Base-by-base conservation (phyloP, 2,797 vertebrate species). In the Anolis apletophallus region DNA sequence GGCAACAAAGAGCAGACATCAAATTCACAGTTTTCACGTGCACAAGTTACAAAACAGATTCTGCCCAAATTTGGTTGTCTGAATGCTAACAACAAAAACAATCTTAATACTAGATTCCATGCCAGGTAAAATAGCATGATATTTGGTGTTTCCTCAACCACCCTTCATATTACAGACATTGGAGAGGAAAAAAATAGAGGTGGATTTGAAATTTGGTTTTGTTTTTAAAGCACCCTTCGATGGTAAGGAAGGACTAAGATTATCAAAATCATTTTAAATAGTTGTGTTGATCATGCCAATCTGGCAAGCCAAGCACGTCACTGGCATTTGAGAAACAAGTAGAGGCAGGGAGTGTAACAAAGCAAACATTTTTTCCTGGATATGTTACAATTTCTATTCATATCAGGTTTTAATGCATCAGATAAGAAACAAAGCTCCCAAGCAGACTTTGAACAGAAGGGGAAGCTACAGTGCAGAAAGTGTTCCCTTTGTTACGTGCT, bases 1-100 rank as follows among this genome's bases (percentile, higher is more conserved):
- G 87, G 90, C 90, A 85, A 91, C 77, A 74, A 91, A 92, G 90
- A 84, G 80, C 55, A 87, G 76, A 86, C 1, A 34, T 86, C 85
- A 91, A 46, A 95, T 96, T 97, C 96, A 96, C 96, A 97, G 95
- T 92, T 96, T 96, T 87, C 89, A 93, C 57, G 34, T 54, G 77
- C 84, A 87, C 91, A 94, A 92, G 85, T 91, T 90, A 93, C 87
- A 21, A 85, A 86, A 87, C 2, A 73, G 85, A 34, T 87, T 29
- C 40, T 5, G 87, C 80, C 92, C 81, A 3, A 0, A 40, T 84
- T 84, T 1, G 69, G 78, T 71, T 91, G 90, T 92, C 34, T 91
- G 83, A 87, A 85, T 75, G 69, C 88, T 73, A 95, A 91, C 87
- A 85, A 75, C 57, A 77, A 61, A 0, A 79, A 72, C 17, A 57